These are phyloP conservation scores for Dryas iulia DNA, from an alignment of 1,140 invertebrate species.

Conservation along the genomic window DNA sequence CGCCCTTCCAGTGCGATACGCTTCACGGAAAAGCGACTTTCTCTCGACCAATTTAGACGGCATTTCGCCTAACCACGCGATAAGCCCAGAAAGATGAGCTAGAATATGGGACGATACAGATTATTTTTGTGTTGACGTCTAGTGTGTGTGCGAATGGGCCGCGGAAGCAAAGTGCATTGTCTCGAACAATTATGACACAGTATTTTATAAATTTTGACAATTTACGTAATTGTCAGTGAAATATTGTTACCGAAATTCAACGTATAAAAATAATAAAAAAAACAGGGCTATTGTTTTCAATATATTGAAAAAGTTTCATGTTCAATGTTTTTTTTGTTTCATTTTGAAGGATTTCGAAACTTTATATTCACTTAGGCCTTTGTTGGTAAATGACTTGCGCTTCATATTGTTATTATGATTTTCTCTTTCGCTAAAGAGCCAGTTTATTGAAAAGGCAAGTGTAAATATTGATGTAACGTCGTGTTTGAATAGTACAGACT, in stretches of 20 bases:
- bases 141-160: conserved; percentile 50
- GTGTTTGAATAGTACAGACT: conserved; percentile 44
- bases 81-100: conserved; percentile 57
- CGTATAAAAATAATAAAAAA: conserved; percentile 45
- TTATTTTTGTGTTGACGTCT: conserved; percentile 70
- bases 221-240: conserved; percentile 24
- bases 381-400: conserved; percentile 50
- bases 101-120: conserved; percentile 73
- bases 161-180: conserved; percentile 65
- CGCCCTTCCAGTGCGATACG: conserved; percentile 67
- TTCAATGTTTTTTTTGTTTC: conserved; percentile 42
- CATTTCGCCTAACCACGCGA: conserved; percentile 46
- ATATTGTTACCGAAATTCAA: conserved; percentile 36
- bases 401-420: conserved; percentile 27
- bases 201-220: not conserved
- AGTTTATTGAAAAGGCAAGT: conserved; percentile 46
- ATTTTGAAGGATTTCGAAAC: conserved; percentile 55
- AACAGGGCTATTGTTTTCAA: conserved; percentile 57
- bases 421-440: conserved; percentile 21
- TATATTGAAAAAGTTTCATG: conserved; percentile 71
- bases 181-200: not conserved
- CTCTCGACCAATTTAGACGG: conserved; percentile 46
- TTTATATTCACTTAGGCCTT: conserved; percentile 42
- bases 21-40: conserved; percentile 65
- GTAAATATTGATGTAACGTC: conserved; percentile 53